Evolutionary conservation across 2,888 invertebrate species (phyloP).

Genomic region (Pinctada fucata): DNA sequence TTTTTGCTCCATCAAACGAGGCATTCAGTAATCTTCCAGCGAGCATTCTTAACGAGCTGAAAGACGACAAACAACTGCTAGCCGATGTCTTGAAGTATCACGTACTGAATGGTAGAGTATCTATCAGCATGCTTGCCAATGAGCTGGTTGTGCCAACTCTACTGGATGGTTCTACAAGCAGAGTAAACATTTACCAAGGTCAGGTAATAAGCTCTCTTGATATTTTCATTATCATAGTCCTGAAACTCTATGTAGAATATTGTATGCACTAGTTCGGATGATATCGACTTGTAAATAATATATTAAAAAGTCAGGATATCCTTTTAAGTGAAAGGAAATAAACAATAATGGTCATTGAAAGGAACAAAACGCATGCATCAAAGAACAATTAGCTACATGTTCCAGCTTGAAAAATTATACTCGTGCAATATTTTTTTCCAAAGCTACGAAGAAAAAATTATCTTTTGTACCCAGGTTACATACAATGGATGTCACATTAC

Average conservation of each 20-base stretch:
- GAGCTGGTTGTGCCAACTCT: conserved; percentile 52
- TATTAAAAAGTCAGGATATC: too few relatives aligned
- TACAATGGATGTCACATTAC: conserved; percentile 58
- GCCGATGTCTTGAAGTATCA: conserved; percentile 70
- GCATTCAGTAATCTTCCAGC: conserved; percentile 53
- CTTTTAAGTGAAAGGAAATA: too few relatives aligned
- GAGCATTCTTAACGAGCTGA: conserved; percentile 40
- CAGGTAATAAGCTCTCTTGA: conserved; percentile 40
- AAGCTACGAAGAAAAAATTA: too few relatives aligned
- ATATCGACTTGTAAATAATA: too few relatives aligned
- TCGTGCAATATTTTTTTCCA: too few relatives aligned
- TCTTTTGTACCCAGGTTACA: conserved; percentile 48
- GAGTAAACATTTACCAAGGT: conserved; percentile 55
- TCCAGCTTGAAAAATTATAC: too few relatives aligned
- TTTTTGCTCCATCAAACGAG: conserved; percentile 58
- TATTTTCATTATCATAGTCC: too few relatives aligned
- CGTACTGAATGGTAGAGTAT: conserved; percentile 68
- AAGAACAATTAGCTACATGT: too few relatives aligned
- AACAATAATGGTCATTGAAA: too few relatives aligned
- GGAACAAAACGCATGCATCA: too few relatives aligned
- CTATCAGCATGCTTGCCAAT: conserved; percentile 52
- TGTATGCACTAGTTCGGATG: too few relatives aligned
- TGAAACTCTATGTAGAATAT: too few relatives aligned
- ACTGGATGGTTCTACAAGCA: conserved; percentile 38
- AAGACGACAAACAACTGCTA: conserved; percentile 48